Conservation (phyloP, 2,888 invertebrate species). For the Ochropacha duplaris region DNA sequence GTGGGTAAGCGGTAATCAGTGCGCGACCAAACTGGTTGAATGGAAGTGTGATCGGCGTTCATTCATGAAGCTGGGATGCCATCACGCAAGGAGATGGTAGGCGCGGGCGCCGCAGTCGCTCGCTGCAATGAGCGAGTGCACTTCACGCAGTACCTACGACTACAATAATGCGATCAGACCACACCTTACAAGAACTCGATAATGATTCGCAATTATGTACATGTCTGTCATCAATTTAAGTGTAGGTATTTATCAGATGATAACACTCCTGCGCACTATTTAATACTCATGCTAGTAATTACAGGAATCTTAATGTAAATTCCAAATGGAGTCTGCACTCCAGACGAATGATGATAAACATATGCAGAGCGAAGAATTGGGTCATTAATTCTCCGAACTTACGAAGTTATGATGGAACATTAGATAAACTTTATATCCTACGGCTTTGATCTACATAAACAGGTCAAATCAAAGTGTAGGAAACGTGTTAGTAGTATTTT, state of each 20-base stretch:
- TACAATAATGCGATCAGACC: conserved; percentile 44
- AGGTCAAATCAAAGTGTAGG: conserved; percentile 78
- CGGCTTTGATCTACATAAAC: conserved; percentile 79
- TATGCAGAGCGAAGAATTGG: conserved; percentile 31
- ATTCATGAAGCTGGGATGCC: conserved; percentile 76
- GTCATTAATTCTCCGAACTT: conserved; percentile 53
- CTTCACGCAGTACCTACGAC: conserved; percentile 30
- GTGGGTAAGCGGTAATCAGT: conserved; percentile 74
- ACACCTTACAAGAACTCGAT: conserved; percentile 35
- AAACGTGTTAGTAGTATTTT: conserved; percentile 79
- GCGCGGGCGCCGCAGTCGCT: conserved; percentile 13
- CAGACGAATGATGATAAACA: conserved; percentile 35
- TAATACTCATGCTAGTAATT: conserved; percentile 24
- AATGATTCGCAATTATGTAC: conserved; percentile 44
- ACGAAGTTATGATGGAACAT: conserved; percentile 59
- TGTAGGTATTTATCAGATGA: conserved; percentile 32
- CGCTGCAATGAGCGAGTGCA: conserved; percentile 14
- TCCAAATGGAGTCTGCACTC: conserved; percentile 32
- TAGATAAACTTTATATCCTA: conserved; percentile 72
- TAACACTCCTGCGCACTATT: conserved; percentile 32
- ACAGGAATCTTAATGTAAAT: conserved; percentile 25
- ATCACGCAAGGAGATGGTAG: conserved; percentile 58
- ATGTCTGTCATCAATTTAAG: too few relatives aligned
- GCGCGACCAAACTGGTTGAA: conserved; percentile 80
- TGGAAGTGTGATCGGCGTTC: conserved; percentile 64